Percentiles rank a stretch among this genome's conserved stretches.
Evolutionary conservation across 2,888 invertebrate genomes (phyloP).

Genomic region (Drepanosiphum platanoidis): DNA sequence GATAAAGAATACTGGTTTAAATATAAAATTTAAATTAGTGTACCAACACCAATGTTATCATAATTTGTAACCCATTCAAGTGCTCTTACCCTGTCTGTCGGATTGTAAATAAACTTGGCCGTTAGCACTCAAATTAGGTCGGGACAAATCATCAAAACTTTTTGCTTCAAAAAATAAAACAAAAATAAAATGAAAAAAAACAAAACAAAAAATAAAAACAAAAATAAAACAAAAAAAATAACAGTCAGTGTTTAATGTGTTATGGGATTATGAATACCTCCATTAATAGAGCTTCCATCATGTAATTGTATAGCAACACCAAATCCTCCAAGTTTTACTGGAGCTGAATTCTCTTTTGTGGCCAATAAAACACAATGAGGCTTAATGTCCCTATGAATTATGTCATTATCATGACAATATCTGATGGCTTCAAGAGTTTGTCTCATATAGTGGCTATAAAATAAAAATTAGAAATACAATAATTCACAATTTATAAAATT

Average conservation of each 20-base stretch:
- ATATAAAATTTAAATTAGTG: slow-evolving; percentile 28
- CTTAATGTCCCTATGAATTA: slow-evolving; percentile 96
- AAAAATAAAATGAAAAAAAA: slow-evolving; percentile 58
- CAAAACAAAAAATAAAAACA: slow-evolving; percentile 42
- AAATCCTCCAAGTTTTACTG: slow-evolving; percentile 97
- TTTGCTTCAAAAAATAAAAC: slow-evolving; percentile 64
- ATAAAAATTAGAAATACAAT: slow-evolving; percentile 61
- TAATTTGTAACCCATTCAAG: slow-evolving; percentile 47
- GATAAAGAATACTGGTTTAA: no score
- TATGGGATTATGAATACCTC: slow-evolving; percentile 68
- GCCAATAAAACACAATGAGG: slow-evolving; percentile 97
- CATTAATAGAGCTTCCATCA: slow-evolving; percentile 76
- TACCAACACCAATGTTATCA: slow-evolving; percentile 21
- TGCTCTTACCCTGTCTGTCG: slow-evolving; percentile 82
- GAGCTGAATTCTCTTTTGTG: slow-evolving; percentile 97
- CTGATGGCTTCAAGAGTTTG: slow-evolving; percentile 96
- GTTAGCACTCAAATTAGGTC: slow-evolving; percentile 80
- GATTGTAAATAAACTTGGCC: slow-evolving; percentile 86
- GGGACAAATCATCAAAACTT: slow-evolving; percentile 77
- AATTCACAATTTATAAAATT: slow-evolving; percentile 6
- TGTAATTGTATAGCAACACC: slow-evolving; percentile 94
- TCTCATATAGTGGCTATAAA: slow-evolving; percentile 94
- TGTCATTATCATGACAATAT: slow-evolving; percentile 98
- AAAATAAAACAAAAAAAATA: slow-evolving; percentile 43
- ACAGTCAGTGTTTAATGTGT: slow-evolving; percentile 16